Evolutionary conservation across 2,113 vertebrate species (phyloP).

Genomic region (Paedocypris sp.): DNA sequence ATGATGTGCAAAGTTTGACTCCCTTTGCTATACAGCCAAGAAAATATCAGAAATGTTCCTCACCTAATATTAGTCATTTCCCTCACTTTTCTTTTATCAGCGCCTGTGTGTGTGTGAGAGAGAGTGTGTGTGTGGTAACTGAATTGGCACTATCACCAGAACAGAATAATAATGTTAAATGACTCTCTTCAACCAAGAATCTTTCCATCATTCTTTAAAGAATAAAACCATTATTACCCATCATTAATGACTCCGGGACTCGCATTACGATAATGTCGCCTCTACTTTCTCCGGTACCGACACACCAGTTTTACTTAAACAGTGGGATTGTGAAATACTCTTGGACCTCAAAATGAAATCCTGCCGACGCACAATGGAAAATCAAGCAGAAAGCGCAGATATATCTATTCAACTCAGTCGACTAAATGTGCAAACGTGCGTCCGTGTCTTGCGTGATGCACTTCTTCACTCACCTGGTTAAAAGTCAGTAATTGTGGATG

Average conservation of each 20-base stretch:
- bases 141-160: constrained; percentile 15
- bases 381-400: not conserved
- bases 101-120: too few relatives aligned
- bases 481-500: not conserved
- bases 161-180: constrained; percentile 6
- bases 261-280: constrained; percentile 18
- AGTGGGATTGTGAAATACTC: not conserved
- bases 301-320: not conserved
- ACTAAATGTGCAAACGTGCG: not conserved
- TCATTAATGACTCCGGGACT: constrained; percentile 10
- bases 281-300: not conserved
- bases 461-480: not conserved
- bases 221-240: constrained; percentile 13
- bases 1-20: not conserved
- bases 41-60: constrained; percentile 14
- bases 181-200: constrained; percentile 6
- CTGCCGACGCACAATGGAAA: not conserved
- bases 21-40: not conserved
- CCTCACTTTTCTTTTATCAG: not conserved
- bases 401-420: not conserved
- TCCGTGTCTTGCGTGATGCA: not conserved
- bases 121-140: constrained; percentile 1
- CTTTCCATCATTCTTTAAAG: constrained; percentile 2
- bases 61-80: constrained; percentile 5
- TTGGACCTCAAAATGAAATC: not conserved